Evolutionary conservation across 2,797 vertebrate species (phyloP), one percentile per base, ranked within the genome.

Genomic region (Coluber constrictor): DNA sequence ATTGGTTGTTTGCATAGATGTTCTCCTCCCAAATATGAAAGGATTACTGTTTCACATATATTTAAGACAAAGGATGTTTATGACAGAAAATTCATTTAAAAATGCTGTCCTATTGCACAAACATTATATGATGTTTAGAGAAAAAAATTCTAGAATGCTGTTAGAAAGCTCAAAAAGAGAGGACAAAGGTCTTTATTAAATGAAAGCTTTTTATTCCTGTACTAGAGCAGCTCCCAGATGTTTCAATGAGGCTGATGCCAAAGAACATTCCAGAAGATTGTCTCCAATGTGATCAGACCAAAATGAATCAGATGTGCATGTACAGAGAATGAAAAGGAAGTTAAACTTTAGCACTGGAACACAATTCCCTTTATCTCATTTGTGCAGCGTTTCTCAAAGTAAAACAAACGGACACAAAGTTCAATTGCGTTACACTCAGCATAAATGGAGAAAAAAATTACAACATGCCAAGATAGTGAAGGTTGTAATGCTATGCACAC

Each of bases 51-150:
- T 92, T 94, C 55, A 55, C 57, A 60, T 4, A 59, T 94, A 95
- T 70, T 70, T 89, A 91, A 90, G 2, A 91, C 59, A 9, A 83
- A 83, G 43, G 56, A 93, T 63, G 51, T 86, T 93, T 89, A 89
- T 51, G 87, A 56, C 92, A 37, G 89, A 5, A 10, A 90, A 59
- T 60, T 89, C 89, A 86, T 54, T 13, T 56, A 92, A 83, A 18
- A 91, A 95, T 91, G 86, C 6, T 15, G 29, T 20, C 86, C 29
- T 91, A 29, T 57, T 74, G 91, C 6, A 93, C 25, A 74, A 92
- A 23, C 57, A 32, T 15, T 27, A 86, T n/a, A 47, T 37, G 60
- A 92, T 93, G 55, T 92, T 94, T 89, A 93, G 87, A 95, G n/a
- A 88, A 93, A 91, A 61, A 43, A 89, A 88, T 87, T 87, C 54